phyloP scores from a whole-genome alignment of 2,113 vertebrate genomes.

The Podarcis raffonei region DNA sequence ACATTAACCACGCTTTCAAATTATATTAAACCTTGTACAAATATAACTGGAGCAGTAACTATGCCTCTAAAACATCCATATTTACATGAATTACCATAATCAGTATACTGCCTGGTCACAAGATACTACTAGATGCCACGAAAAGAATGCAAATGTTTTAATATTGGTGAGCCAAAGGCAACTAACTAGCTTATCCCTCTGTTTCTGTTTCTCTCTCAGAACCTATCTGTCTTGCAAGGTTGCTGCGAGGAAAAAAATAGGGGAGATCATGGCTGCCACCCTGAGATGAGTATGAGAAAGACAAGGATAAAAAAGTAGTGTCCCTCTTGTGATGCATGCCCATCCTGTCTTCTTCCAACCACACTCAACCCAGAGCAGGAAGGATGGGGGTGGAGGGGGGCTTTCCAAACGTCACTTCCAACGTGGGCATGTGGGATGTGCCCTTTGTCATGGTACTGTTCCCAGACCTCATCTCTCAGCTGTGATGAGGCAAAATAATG shows the following conservation, averaged over 20 bases:
- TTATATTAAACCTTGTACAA: constrained; percentile 15
- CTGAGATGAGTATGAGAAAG: not conserved
- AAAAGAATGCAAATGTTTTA: not conserved
- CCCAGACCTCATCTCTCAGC: not conserved
- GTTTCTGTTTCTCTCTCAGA: too few species aligned
- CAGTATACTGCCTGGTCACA: not conserved
- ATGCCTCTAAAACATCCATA: constrained; percentile 8
- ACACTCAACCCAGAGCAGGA: not conserved
- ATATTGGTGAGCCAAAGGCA: too few species aligned
- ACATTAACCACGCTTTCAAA: not conserved
- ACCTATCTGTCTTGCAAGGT: not conserved
- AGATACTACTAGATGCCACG: not conserved
- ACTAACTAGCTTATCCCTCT: too few species aligned
- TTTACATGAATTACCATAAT: not conserved
- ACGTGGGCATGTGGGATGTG: not conserved
- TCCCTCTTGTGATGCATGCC: too few species aligned
- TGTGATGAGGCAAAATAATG: not conserved
- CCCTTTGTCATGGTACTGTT: not conserved
- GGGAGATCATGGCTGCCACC: not conserved
- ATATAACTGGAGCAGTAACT: constrained; percentile 9
- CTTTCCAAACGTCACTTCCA: not conserved
- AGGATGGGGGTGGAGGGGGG: not conserved
- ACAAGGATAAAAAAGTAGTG: not conserved
- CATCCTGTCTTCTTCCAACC: not conserved
- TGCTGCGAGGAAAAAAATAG: not conserved